Base-by-base conservation (phyloP, 2,888 invertebrate species). In the Latrodectus hesperus region DNA sequence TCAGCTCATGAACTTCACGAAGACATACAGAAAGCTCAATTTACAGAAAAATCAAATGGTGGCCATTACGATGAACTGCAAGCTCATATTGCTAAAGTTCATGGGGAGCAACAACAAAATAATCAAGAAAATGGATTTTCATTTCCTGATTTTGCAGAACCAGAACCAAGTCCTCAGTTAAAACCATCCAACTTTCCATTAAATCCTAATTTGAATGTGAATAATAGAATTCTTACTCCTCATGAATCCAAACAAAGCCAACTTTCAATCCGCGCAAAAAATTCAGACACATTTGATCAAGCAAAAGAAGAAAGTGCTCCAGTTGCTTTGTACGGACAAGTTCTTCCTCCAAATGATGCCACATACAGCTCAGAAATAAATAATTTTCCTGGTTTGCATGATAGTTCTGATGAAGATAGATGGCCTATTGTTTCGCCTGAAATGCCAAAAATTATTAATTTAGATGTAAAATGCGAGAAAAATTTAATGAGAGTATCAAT, bases 401-500 rank as follows among this genome's bases (percentile, higher is more conserved):
- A 84, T 51, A 52, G 74, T 14, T 76, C 81, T 8, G 94, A 94
- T 60, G 95, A 95, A 55, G 97, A 97, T 90, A 70, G 80, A n/a
- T 95, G 96, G 16, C 96, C 97, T 0, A 95, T 95, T 0, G 95
- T 96, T 0, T 95, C 95, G 6, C 96, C 96, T 12, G 97, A 98
- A 91, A 97, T 97, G 96, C 97, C 98, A 0, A 97, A 97, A 92
- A 98, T 98, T 89, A 95, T 96, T 10, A 96, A 97, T 0, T 93
- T 98, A 12, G 97, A 98, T 91, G 98, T 98, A 0, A 97, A 98
- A 92, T 98, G 98, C 92, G 98, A 98, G 92, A 97, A 97, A 92
- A 97, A 96, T 91, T 94, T 96, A 83, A 98, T 98, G 98, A 95
- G 97, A 92, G 97, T 98, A 0, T 97, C 96, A 91, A 94, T 98